phyloP scores from a whole-genome alignment of 2,113 vertebrate genomes.

The Morone saxatilis region DNA sequence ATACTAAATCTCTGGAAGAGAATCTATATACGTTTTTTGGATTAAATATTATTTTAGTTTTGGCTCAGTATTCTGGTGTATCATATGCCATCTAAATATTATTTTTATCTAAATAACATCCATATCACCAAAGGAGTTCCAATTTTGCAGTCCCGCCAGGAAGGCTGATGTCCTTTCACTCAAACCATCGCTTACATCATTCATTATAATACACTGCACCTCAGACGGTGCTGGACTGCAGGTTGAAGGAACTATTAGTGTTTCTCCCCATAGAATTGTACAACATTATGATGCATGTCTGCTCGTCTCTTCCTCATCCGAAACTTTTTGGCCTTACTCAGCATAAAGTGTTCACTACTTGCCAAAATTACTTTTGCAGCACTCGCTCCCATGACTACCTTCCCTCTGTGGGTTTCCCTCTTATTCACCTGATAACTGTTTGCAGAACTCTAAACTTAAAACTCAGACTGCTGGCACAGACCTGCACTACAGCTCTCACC shows the following conservation, averaged over 20 bases:
- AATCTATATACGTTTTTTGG: too few species aligned
- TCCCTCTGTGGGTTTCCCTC: slow-evolving; percentile 38
- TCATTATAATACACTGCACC: slow-evolving; percentile 33
- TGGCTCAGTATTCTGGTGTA: background rate
- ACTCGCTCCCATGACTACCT: slow-evolving; percentile 36
- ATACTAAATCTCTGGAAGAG: background rate
- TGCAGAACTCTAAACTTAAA: slow-evolving; percentile 33
- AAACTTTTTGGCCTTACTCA: slow-evolving; percentile 58
- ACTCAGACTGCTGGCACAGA: slow-evolving; percentile 24
- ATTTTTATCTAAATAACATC: background rate
- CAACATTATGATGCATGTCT: slow-evolving; percentile 52
- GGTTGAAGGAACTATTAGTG: slow-evolving; percentile 33
- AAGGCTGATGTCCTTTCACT: slow-evolving; percentile 11
- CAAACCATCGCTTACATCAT: slow-evolving; percentile 27
- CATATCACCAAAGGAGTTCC: background rate
- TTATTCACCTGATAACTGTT: slow-evolving; percentile 56
- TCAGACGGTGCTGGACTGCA: slow-evolving; percentile 24
- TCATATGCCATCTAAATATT: background rate
- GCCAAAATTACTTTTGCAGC: slow-evolving; percentile 40
- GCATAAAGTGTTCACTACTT: slow-evolving; percentile 52
- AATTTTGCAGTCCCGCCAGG: background rate
- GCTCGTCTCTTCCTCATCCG: slow-evolving; percentile 36
- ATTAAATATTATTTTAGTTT: background rate
- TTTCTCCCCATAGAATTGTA: slow-evolving; percentile 40
- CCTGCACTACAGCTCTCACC: background rate